Evolutionary conservation across 2,888 invertebrate genomes (phyloP).

Genomic region (Hydrotaea diabolus): DNA sequence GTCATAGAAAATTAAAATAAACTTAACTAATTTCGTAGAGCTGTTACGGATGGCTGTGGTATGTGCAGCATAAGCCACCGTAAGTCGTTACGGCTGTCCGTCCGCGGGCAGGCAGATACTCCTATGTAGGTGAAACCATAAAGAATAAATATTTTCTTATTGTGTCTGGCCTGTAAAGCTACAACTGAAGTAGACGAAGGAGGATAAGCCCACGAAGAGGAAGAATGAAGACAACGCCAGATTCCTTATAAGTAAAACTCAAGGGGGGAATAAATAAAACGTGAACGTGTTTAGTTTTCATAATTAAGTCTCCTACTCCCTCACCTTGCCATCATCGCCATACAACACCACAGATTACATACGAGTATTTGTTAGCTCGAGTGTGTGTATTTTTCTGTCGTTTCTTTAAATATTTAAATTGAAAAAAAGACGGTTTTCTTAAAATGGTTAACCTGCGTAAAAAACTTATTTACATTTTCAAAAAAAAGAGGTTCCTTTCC

Average conservation of each 20-base stretch:
- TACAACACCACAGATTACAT: not conserved
- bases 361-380: not conserved
- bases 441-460: constrained; percentile 38
- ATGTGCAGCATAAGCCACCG: constrained; percentile 35
- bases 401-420: constrained; percentile 33
- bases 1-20: constrained; percentile 50
- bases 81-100: not conserved
- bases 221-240: not conserved
- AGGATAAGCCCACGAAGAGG: too few relatives aligned
- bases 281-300: constrained; percentile 56
- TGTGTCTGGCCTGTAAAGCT: not conserved
- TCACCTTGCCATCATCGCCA: not conserved
- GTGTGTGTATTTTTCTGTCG: not conserved
- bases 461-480: constrained; percentile 6
- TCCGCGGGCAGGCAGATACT: not conserved
- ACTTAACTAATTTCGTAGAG: constrained; percentile 53
- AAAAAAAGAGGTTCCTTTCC: constrained; percentile 2
- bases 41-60: constrained; percentile 9
- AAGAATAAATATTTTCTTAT: constrained; percentile 15
- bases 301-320: constrained; percentile 45
- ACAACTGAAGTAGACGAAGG: not conserved
- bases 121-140: constrained; percentile 26
- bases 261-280: constrained; percentile 24
- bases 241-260: constrained; percentile 50
- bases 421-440: constrained; percentile 24